Base-by-base conservation (phyloP, 2,888 invertebrate species). In the Melipona bicolor region DNA sequence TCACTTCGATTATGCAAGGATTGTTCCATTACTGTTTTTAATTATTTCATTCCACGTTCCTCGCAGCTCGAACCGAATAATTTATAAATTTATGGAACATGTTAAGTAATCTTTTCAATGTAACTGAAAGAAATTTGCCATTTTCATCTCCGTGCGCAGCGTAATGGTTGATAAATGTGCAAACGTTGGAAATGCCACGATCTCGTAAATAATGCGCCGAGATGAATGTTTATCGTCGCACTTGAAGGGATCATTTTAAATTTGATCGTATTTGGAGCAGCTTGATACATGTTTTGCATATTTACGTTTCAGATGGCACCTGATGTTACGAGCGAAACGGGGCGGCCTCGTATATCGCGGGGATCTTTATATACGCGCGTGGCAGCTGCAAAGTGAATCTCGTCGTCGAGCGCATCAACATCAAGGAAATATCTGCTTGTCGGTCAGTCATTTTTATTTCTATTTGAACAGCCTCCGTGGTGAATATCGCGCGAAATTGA, bases 331-430 rank as follows among this genome's bases (percentile, higher is more conserved):
- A 79, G 93, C 94, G 36, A 93, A 93, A 87, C 93, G 95, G 84
- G 95, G 95, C 9, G 95, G 93, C 87, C 88, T 92, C 86, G 95
- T 92, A 94, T 95, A 93, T 94, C 95, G 92, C 88, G 94, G 94
- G 49, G 94, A 95, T 89, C 93, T 96, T 80, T 96, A 96, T 86
- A 94, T 96, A 76, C 95, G 95, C 82, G 95, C 95, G 74, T 96
- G 96, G 95, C 95, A 95, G 81, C 93, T 96, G 72, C 95, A 96
- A 90, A 95, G 95, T 83, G 95, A 95, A 91, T 94, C 93, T 62
- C 93, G 93, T 83, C 93, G 91, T 85, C 91, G 92, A 75, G 91
- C 91, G 70, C 93, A 94, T 88, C 92, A 93, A 71, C 91, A 92
- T 81, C 93, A 93, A 85, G 91, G 88, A 62, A 94, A 92, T 86